phyloP scores from a whole-genome alignment of 2,113 vertebrate species.

The Sorex araneus region DNA sequence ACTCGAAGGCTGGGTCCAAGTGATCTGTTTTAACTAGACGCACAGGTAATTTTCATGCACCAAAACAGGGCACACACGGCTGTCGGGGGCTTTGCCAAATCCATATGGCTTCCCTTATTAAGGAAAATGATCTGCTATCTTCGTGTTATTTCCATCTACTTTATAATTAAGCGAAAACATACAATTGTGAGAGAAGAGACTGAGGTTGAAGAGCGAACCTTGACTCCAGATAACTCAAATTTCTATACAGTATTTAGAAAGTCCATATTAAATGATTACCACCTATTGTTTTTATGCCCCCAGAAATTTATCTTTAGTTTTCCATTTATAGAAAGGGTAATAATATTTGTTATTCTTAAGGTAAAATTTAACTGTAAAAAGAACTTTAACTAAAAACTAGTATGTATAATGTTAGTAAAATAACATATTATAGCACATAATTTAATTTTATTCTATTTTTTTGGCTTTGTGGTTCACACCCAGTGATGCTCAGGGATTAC shows the following conservation, averaged over 20 bases:
- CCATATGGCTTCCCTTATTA: neutral
- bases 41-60: neutral
- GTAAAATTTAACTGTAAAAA: slow-evolving; percentile 21
- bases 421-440: neutral
- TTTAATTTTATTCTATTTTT: too few species aligned
- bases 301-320: slow-evolving; percentile 20
- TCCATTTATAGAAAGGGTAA: slow-evolving; percentile 34
- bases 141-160: neutral
- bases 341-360: slow-evolving; percentile 23
- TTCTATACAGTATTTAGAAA: slow-evolving; percentile 18
- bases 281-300: neutral
- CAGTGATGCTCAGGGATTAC: too few species aligned
- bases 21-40: neutral
- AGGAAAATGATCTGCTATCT: neutral
- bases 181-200: neutral
- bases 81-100: neutral
- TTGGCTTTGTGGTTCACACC: too few species aligned
- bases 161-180: slow-evolving; percentile 29
- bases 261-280: neutral
- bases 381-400: slow-evolving; percentile 44
- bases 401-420: slow-evolving; percentile 35
- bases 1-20: neutral
- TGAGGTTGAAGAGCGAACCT: neutral
- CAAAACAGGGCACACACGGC: neutral
- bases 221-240: neutral